These are phyloP conservation scores for Macrosteles quadrilineatus DNA, from an alignment of 1,140 invertebrate genomes.

Conservation along the genomic window DNA sequence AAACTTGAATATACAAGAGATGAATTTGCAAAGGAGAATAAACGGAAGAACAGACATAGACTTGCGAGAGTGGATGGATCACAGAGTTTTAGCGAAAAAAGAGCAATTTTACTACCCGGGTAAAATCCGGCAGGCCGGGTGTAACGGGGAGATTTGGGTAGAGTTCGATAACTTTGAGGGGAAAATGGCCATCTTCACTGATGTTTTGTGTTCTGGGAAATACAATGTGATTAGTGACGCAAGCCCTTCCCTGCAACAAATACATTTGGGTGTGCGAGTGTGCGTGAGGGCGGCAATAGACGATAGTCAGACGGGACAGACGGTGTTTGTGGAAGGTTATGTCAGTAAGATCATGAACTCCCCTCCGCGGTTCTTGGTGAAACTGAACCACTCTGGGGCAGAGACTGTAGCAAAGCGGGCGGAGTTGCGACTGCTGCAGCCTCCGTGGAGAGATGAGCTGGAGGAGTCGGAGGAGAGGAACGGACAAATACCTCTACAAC, in stretches of 20 bases:
- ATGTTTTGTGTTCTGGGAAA: slow-evolving; percentile 60
- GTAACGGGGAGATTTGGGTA: slow-evolving; percentile 66
- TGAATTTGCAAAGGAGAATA: slow-evolving; percentile 13
- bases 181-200: slow-evolving; percentile 59
- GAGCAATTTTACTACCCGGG: slow-evolving; percentile 83
- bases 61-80: slow-evolving; percentile 87
- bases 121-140: slow-evolving; percentile 60
- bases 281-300: slow-evolving; percentile 56
- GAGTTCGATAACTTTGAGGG: slow-evolving; percentile 68
- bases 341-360: slow-evolving; percentile 71
- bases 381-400: slow-evolving; percentile 54
- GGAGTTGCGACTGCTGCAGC: slow-evolving; percentile 84
- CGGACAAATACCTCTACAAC: slow-evolving; percentile 36
- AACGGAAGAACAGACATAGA: slow-evolving; percentile 59
- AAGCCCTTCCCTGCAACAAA: slow-evolving; percentile 78
- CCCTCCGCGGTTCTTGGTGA: slow-evolving; percentile 77
- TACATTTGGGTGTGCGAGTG: slow-evolving; percentile 65
- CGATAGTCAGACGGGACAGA: background rate
- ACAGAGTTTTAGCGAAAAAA: slow-evolving; percentile 84
- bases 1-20: slow-evolving; percentile 6
- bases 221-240: slow-evolving; percentile 92
- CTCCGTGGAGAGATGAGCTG: slow-evolving; percentile 94
- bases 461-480: slow-evolving; percentile 60
- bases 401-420: slow-evolving; percentile 73
- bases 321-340: slow-evolving; percentile 80